Evolutionary conservation across 1,140 invertebrate species (phyloP), one percentile per base, ranked within the genome.

Genomic region (Lineus longissimus): DNA sequence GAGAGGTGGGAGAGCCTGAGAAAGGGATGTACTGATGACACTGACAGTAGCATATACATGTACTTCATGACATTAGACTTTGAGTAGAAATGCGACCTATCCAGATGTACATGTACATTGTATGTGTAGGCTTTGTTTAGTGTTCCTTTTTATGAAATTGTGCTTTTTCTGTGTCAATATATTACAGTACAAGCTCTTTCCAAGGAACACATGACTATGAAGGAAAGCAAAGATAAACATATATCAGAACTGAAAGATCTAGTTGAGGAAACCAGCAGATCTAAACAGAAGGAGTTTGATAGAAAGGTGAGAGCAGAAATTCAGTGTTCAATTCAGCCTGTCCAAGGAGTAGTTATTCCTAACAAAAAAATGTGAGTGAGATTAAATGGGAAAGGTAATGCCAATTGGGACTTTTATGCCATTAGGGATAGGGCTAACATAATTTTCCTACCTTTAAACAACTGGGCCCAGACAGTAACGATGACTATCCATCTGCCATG

Each of bases 161-260:
- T 36, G 33, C 30, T 30, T 6, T 47, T 41, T 13, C 64, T 55
- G 59, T 29, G 58, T 22, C n/a, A 47, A 0, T 61, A 25, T 60
- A n/a, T 69, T 71, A 15, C 64, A 80, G 77, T 79, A 22, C 71
- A 78, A 58, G 67, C 67, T 25, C 41, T 79, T 43, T 64, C 75
- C n/a, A 77, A 76, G 63, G 79, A 81, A 62, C 69, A 69, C 17
- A 64, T 70, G 15, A 63, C 69, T 51, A 63, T 75, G 22, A 70
- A 66, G 60, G 76, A 80, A 41, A 76, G 70, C 15, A 81, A 80
- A 66, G 80, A 82, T 54, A 73, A 75, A 58, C 76, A 81, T 64
- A 73, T 81, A 27, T 36, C 61, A 19, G 79, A 82, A 30, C 64
- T 81, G 25, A 77, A 75, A 61, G 74, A 72, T 31, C 67, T 76